Base-by-base conservation (phyloP, 1,140 invertebrate species). In the Drosophila prosaltans region DNA sequence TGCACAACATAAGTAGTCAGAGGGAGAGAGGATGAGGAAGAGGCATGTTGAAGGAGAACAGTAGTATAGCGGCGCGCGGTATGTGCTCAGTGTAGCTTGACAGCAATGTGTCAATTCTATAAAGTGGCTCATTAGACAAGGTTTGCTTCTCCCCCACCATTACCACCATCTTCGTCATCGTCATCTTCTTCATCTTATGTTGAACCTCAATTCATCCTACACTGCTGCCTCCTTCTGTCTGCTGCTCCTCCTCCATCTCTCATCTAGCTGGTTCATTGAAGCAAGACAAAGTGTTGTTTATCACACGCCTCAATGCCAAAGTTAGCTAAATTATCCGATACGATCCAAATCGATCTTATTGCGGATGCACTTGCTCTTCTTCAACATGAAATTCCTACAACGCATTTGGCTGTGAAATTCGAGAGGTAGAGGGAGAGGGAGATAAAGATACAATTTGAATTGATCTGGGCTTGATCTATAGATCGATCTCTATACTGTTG, bases 81-180 rank as follows among this genome's bases (percentile, higher is more conserved):
- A 61, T 3, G 36, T 72, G 82, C 40, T 70, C 81, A 81, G 70
- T 85, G 81, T 82, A 90, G 78, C 86, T 75, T 90, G 85, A 85
- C 86, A 82, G 75, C 78, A 85, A 90, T 89, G 84, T 89, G 84
- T 89, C 84, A 89, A 89, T 90, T 89, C 81, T 75, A 78, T 90
- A 84, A 88, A 89, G 74, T 84, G 84, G 74, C 81, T 89, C 84
- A 89, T 89, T 89, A 90, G 84, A 83, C 62, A 60, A 63, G 62
- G 43, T 65, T 66, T 45, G 58, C 64, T 64, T 71, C 45, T 57
- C 64, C 43, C 36, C 43, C 26, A 7, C n/a, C 43, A 45, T 0
- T n/a, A 6, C 45, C 16, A 7, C 45, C 45, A 26, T 4, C 43
- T 2, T 1, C 16, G 7, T 24, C 21, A 48, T 7, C 21, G 24